These are phyloP conservation scores for Caradrina kadenii DNA, from an alignment of 2,888 invertebrate genomes.

Conservation along the genomic window DNA sequence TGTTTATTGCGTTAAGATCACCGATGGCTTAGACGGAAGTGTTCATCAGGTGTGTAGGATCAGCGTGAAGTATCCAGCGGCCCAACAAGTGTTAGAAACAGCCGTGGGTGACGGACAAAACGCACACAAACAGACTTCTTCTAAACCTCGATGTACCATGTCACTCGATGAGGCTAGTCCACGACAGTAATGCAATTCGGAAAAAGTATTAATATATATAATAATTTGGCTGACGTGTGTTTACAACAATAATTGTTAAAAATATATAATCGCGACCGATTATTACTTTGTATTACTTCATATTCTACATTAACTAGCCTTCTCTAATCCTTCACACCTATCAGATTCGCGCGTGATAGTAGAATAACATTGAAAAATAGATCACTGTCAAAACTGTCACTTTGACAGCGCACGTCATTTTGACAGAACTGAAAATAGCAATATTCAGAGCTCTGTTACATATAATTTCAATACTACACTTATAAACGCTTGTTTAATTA, in stretches of 20 bases:
- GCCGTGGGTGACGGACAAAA: background rate
- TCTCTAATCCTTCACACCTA: conserved; percentile 9
- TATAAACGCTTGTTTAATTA: conserved; percentile 53
- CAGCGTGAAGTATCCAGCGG: background rate
- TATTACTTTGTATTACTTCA: too few relatives aligned
- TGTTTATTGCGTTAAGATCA: conserved; percentile 19
- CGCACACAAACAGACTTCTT: background rate
- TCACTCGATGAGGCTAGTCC: background rate
- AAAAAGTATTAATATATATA: background rate
- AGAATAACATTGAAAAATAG: conserved; percentile 8
- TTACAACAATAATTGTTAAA: background rate
- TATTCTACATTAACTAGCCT: background rate
- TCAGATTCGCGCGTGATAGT: background rate
- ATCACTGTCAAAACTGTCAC: background rate
- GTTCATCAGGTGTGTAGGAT: conserved; percentile 6
- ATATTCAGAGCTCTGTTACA: conserved; percentile 11
- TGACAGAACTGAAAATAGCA: conserved; percentile 26
- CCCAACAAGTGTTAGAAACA: background rate
- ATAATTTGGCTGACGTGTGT: background rate
- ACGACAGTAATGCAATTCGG: too few relatives aligned
- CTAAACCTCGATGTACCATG: background rate
- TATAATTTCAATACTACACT: conserved; percentile 37
- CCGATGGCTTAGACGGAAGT: conserved; percentile 1
- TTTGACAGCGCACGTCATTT: conserved; percentile 24
- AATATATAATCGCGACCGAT: background rate